Base-by-base conservation (phyloP, 1,140 invertebrate genomes). In the Drosophila murphyi region DNA sequence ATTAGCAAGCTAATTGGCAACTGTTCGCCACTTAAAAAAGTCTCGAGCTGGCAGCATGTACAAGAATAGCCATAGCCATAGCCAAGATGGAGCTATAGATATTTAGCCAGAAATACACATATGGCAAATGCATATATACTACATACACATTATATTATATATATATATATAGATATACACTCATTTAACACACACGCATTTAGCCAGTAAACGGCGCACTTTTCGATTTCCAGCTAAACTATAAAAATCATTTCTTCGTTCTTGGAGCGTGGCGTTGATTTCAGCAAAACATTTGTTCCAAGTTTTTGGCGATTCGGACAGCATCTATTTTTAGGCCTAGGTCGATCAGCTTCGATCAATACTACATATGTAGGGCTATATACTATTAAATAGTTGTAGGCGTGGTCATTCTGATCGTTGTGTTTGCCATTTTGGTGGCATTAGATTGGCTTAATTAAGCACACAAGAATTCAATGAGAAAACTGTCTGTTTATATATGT, bases 1-100 rank as follows among this genome's bases (percentile, higher is more conserved):
- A 89, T 89, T 90, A 89, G 86, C 81, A 81, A 85, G 81, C 85
- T 90, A 89, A 89, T 89, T 89, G 86, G 85, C 86, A 89, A 83
- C 62, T 89, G 80, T 72, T 70, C 54, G 55, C 64, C 37, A 37
- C 41, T 47, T 41, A 47, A 20, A 35, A 47, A 45, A 55, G 37
- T 31, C 39, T 20, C 3, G 68, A 71, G 67, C 72, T 70, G 72
- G 7, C 29, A 29, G 47, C 50, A 37, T 56, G 52, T 60, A 64
- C 71, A 12, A 73, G 71, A 73, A 73, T 73, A 73, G 64, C 57
- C 37, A 61, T 45, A 48, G 47, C 31, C 12, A 60, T 28, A n/a
- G 39, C 20, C 12, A 8, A 57, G 70, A 72, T 72, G 70, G 70
- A 72, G 63, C 70, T 67, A 72, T 45, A 72, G 70, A 72, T 72